These are phyloP conservation scores for Lota lota DNA, from an alignment of 2,113 vertebrate genomes.

Conservation along the genomic window DNA sequence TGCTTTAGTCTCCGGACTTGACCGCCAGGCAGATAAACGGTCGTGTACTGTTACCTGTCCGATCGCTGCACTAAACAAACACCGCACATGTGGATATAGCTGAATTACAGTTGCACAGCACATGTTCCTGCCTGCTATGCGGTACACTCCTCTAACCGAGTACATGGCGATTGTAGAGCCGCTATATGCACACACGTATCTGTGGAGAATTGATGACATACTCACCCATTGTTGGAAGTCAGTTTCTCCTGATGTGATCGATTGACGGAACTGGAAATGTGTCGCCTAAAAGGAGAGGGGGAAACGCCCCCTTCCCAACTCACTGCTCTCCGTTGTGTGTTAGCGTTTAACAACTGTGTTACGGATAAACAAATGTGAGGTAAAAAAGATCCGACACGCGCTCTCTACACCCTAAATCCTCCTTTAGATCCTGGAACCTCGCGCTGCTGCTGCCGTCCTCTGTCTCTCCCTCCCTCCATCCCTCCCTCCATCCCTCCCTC, in stretches of 20 bases:
- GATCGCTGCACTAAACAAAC: no score
- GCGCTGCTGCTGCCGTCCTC: slow-evolving; percentile 33
- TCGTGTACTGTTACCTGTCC: no score
- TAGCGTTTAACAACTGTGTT: slow-evolving; percentile 2
- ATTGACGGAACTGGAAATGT: slow-evolving; percentile 45
- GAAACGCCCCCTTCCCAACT: slow-evolving; percentile 62
- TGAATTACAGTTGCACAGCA: no score
- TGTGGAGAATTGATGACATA: slow-evolving; percentile 41
- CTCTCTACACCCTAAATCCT: slow-evolving; percentile 56
- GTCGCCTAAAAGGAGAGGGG: slow-evolving; percentile 44
- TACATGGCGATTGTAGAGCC: no score
- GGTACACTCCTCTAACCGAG: no score
- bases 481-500: slow-evolving; percentile 32
- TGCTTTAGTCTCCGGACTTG: no score
- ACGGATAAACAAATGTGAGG: slow-evolving; percentile 38
- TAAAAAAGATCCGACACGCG: slow-evolving; percentile 56
- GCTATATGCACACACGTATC: background rate
- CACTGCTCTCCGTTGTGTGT: background rate
- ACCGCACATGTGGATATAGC: no score
- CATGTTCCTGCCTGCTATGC: no score
- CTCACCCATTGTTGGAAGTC: slow-evolving; percentile 70
- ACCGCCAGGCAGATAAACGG: no score
- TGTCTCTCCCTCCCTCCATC: slow-evolving; percentile 25
- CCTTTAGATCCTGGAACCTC: slow-evolving; percentile 57
- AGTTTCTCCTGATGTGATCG: slow-evolving; percentile 48